A percentile compares a stretch with the other conserved stretches of the same genome.
phyloP scores from a whole-genome alignment of 2,888 invertebrate species.

The Corythucha ciliata region DNA sequence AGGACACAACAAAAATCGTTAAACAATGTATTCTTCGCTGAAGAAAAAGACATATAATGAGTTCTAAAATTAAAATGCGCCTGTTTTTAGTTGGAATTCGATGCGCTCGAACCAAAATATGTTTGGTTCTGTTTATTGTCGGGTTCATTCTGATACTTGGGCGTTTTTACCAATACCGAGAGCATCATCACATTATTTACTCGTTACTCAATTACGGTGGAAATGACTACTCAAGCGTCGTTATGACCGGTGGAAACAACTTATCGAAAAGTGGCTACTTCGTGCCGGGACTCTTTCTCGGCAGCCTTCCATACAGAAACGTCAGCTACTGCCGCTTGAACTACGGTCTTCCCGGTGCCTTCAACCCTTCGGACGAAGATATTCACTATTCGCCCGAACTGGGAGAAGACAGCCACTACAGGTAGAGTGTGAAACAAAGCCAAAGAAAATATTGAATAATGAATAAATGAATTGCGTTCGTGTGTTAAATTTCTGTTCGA shows the following conservation, averaged over 20 bases:
- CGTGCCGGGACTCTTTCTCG: slow-evolving; percentile 39
- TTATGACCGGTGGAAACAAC: too few relatives aligned
- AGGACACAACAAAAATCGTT: too few relatives aligned
- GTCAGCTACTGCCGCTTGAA: slow-evolving; percentile 51
- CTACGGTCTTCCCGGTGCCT: slow-evolving; percentile 49
- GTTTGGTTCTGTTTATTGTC: slow-evolving; percentile 26
- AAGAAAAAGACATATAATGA: too few relatives aligned
- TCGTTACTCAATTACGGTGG: background rate
- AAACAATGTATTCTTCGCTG: too few relatives aligned
- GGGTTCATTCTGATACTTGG: slow-evolving; percentile 27
- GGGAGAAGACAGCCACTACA: slow-evolving; percentile 50
- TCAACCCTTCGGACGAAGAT: slow-evolving; percentile 46
- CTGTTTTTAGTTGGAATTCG: slow-evolving; percentile 27
- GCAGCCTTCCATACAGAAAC: slow-evolving; percentile 41
- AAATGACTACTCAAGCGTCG: too few relatives aligned
- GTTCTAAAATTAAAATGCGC: slow-evolving; percentile 22
- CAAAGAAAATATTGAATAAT: too few relatives aligned
- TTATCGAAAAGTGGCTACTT: slow-evolving; percentile 23
- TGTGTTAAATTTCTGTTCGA: too few relatives aligned
- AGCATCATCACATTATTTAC: slow-evolving; percentile 4
- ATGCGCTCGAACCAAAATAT: slow-evolving; percentile 27
- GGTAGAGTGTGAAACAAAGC: too few relatives aligned
- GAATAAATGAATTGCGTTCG: too few relatives aligned
- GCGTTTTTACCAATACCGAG: slow-evolving; percentile 26
- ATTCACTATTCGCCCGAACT: slow-evolving; percentile 50